phyloP scores from a whole-genome alignment of 2,888 invertebrate species.

The Salticus scenicus region DNA sequence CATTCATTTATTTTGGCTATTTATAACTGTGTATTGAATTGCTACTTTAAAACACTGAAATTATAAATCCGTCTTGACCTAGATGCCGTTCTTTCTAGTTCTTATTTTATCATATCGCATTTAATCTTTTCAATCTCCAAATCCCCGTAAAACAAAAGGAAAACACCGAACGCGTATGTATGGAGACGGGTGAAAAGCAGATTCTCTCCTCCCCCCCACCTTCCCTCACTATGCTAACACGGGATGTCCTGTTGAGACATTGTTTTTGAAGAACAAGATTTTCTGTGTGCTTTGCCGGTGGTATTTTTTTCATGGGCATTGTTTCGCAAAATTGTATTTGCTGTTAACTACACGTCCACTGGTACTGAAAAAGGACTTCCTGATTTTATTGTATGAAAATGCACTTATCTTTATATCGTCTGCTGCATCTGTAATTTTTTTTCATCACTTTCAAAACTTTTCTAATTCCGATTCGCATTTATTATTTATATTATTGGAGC shows the following conservation, averaged over 20 bases:
- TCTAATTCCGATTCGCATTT: too few relatives aligned
- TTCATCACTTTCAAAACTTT: too few relatives aligned
- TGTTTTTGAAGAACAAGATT: constrained; percentile 1
- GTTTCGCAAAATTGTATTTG: not conserved
- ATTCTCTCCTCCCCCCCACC: not conserved
- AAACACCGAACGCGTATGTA: not conserved
- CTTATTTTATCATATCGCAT: too few relatives aligned
- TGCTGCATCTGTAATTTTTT: too few relatives aligned
- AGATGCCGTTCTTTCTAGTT: too few relatives aligned
- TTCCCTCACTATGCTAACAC: not conserved
- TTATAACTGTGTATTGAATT: too few relatives aligned
- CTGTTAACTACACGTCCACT: not conserved
- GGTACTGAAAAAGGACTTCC: not conserved
- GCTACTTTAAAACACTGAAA: too few relatives aligned
- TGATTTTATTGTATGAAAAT: constrained; percentile 8
- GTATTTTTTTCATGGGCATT: not conserved
- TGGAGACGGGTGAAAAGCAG: not conserved
- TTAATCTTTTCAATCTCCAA: not conserved
- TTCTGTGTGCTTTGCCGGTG: not conserved
- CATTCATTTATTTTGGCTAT: too few relatives aligned
- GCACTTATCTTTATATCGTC: not conserved
- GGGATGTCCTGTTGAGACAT: not conserved
- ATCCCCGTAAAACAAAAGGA: not conserved
- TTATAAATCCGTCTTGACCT: too few relatives aligned
- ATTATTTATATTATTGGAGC: too few relatives aligned